Conservation (phyloP, 2,888 invertebrate species). For the Neoitamus cyanurus region DNA sequence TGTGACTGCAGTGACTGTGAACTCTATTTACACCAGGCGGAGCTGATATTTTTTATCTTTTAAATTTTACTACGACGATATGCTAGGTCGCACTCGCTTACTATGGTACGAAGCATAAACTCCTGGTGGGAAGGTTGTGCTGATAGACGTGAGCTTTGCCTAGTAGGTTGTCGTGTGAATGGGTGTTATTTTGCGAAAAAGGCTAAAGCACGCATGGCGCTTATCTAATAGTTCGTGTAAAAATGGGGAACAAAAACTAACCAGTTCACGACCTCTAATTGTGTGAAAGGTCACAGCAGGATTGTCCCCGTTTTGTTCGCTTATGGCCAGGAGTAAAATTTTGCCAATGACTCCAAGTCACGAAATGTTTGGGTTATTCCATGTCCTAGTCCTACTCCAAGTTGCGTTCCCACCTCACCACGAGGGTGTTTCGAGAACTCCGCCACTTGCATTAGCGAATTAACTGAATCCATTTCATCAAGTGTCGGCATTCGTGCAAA, state of each 20-base stretch:
- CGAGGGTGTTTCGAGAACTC: neutral
- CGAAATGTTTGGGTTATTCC: constrained; percentile 3
- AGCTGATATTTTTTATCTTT: neutral
- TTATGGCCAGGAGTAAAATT: neutral
- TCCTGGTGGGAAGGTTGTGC: too few relatives aligned
- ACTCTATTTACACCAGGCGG: neutral
- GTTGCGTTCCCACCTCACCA: neutral
- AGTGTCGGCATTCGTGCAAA: neutral
- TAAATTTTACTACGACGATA: neutral
- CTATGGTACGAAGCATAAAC: too few relatives aligned
- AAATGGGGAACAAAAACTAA: neutral
- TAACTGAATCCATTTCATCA: constrained; percentile 1
- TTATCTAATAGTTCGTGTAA: neutral
- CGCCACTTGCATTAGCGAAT: neutral
- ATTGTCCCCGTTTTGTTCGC: neutral
- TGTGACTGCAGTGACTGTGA: neutral
- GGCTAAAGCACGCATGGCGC: neutral
- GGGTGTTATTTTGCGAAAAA: neutral
- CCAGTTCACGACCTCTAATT: neutral
- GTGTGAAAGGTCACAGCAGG: neutral
- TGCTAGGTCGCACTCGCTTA: neutral
- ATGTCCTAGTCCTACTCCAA: neutral
- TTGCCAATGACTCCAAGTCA: neutral
- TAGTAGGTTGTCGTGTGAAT: neutral
- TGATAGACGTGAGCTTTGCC: too few relatives aligned